These are phyloP conservation scores for Gyps fulvus DNA, from an alignment of 2,113 vertebrate species.

Conservation along the genomic window DNA sequence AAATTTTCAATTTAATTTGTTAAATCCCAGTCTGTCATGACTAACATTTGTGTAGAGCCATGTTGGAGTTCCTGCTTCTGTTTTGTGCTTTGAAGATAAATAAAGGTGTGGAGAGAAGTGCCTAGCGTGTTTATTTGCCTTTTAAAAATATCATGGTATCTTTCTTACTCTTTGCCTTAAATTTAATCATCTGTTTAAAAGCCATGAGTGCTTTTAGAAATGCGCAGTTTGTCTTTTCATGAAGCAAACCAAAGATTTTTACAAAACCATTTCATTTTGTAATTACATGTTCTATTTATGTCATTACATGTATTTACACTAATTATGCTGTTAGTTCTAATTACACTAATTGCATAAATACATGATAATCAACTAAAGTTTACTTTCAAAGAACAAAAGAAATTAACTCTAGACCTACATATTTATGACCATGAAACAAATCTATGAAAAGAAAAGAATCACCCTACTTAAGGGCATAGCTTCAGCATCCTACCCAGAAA, in stretches of 20 bases:
- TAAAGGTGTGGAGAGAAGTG: background rate
- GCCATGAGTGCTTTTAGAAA: background rate
- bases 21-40: background rate
- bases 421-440: background rate
- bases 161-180: background rate
- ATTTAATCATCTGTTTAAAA: background rate
- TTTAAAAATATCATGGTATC: background rate
- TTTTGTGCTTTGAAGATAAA: background rate
- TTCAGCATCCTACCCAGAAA: background rate
- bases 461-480: background rate
- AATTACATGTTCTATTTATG: slow-evolving; percentile 64
- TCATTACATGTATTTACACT: slow-evolving; percentile 61
- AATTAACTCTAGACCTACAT: slow-evolving; percentile 30
- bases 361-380: slow-evolving; percentile 56
- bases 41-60: background rate
- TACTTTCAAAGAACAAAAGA: slow-evolving; percentile 65
- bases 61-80: background rate
- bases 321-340: slow-evolving; percentile 69
- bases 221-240: background rate
- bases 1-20: background rate
- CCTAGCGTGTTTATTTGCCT: background rate
- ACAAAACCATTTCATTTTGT: slow-evolving; percentile 8
- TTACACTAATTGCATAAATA: slow-evolving; percentile 75
- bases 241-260: slow-evolving; percentile 26
- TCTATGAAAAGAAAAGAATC: background rate